phyloP scores from a whole-genome alignment of 2,113 vertebrate genomes.

The Tamias sibiricus region DNA sequence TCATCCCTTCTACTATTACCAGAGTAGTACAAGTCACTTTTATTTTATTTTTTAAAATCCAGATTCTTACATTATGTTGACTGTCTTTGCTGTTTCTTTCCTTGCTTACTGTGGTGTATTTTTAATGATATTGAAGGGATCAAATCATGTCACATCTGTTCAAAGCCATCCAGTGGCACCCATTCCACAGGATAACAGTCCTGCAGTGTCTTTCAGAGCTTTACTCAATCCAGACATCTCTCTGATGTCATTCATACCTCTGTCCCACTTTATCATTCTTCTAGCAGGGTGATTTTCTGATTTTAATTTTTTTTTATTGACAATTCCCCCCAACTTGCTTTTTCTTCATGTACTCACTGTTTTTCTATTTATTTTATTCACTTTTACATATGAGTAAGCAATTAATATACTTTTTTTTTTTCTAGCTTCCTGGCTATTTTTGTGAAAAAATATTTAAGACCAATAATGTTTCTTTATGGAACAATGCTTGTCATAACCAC shows the following conservation, averaged over 20 bases:
- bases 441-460: slow-evolving; percentile 21
- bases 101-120: background rate
- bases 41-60: background rate
- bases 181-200: background rate
- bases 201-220: background rate
- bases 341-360: background rate
- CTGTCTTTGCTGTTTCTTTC: background rate
- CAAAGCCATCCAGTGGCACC: background rate
- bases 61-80: background rate
- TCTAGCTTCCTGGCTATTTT: background rate
- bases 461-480: slow-evolving; percentile 31
- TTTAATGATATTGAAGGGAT: background rate
- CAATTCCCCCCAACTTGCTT: background rate
- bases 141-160: background rate
- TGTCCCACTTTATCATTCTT: background rate
- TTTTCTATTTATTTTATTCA: background rate
- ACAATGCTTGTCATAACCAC: slow-evolving; percentile 49
- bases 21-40: background rate
- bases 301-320: slow-evolving; percentile 13
- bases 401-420: background rate
- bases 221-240: background rate
- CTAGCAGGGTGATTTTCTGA: background rate
- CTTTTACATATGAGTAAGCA: background rate
- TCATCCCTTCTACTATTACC: background rate
- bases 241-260: background rate